A percentile compares a stretch with the other conserved stretches of the same genome.
Conservation (phyloP, 2,888 invertebrate genomes). For the Argynnis bischoffii region DNA sequence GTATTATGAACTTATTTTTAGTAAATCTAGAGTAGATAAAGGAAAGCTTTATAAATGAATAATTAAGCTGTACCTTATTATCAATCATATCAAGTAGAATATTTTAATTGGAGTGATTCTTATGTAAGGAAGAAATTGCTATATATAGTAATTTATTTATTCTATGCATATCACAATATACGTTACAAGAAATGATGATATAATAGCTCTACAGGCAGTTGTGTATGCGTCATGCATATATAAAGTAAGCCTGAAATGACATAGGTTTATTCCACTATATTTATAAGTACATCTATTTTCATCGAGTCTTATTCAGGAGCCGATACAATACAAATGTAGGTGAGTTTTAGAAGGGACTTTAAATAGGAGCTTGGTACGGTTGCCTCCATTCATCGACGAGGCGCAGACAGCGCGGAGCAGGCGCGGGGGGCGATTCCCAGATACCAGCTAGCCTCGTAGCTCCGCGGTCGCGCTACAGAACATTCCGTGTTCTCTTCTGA, state of each 20-base stretch:
- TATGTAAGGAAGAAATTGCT: too few relatives aligned
- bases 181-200: not conserved
- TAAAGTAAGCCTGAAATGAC: conserved; percentile 13
- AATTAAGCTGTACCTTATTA: too few relatives aligned
- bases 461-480: conserved; percentile 52
- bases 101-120: too few relatives aligned
- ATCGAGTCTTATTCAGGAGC: conserved; percentile 66
- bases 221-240: not conserved
- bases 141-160: not conserved
- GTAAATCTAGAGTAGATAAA: too few relatives aligned
- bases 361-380: conserved; percentile 55
- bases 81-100: too few relatives aligned
- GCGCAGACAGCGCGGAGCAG: conserved; percentile 70
- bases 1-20: too few relatives aligned
- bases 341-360: conserved; percentile 59
- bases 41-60: too few relatives aligned
- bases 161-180: not conserved
- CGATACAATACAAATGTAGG: conserved; percentile 66
- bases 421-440: conserved; percentile 45
- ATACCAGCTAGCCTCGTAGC: conserved; percentile 66
- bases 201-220: not conserved
- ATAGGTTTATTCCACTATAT: conserved; percentile 46
- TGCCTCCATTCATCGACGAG: conserved; percentile 75
- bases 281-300: conserved; percentile 56
- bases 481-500: conserved; percentile 42